Conservation (phyloP, 2,888 invertebrate genomes). For the Erannis defoliaria region DNA sequence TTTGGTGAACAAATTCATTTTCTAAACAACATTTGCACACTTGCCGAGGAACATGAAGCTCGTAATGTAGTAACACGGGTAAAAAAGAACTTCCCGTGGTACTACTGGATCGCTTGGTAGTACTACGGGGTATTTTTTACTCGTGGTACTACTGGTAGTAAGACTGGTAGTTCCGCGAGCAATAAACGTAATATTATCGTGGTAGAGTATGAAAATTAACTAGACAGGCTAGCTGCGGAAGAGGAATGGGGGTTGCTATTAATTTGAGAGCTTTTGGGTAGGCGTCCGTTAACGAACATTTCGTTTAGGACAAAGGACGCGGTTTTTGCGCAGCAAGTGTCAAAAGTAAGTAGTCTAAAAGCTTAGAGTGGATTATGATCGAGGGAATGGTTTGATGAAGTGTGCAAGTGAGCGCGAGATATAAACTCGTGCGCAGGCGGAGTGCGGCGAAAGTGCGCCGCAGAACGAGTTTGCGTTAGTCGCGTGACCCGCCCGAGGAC, state of each 20-base stretch:
- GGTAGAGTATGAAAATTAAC: conserved; percentile 37
- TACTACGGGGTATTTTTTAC: too few relatives aligned
- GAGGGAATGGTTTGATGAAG: conserved; percentile 50
- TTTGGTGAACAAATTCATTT: conserved; percentile 25
- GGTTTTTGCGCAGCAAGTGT: conserved; percentile 45
- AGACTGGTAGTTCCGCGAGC: too few relatives aligned
- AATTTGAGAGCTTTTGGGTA: conserved; percentile 37
- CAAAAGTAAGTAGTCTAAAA: conserved; percentile 35
- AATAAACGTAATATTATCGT: too few relatives aligned
- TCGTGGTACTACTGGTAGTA: too few relatives aligned
- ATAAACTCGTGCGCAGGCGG: conserved; percentile 70
- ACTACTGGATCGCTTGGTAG: too few relatives aligned
- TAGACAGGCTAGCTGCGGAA: conserved; percentile 35
- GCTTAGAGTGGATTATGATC: conserved; percentile 18
- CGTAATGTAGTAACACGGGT: too few relatives aligned
- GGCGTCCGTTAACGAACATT: conserved; percentile 24
- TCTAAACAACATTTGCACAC: conserved; percentile 29
- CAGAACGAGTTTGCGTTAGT: conserved; percentile 79
- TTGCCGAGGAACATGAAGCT: conserved; percentile 26
- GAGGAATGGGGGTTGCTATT: conserved; percentile 38
- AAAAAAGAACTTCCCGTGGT: too few relatives aligned
- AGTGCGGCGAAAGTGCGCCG: conserved; percentile 82
- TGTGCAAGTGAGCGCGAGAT: conserved; percentile 71
- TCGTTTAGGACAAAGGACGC: conserved; percentile 43
- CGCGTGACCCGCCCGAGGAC: conserved; percentile 85